Conservation (phyloP, 2,888 invertebrate genomes). For the Siphlonurus alternatus region DNA sequence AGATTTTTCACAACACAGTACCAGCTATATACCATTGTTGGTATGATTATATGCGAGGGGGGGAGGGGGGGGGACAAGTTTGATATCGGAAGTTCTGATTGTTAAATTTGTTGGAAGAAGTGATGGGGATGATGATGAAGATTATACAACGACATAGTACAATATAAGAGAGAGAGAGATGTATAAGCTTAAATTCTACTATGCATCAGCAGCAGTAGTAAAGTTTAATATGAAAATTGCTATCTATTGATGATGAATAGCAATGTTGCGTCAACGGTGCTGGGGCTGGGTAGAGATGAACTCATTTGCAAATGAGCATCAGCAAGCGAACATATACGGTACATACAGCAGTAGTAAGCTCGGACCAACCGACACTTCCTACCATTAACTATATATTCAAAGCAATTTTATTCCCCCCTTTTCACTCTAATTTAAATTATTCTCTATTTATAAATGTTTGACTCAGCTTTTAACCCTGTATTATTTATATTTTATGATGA, state of each 20-base stretch:
- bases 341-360: background rate
- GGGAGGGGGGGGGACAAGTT: background rate
- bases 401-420: background rate
- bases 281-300: background rate
- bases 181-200: too few species aligned
- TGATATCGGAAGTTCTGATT: conserved; percentile 2
- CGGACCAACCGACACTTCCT: background rate
- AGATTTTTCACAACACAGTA: background rate
- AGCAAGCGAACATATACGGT: background rate
- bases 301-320: conserved; percentile 1
- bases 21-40: background rate
- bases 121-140: background rate
- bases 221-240: conserved; percentile 4
- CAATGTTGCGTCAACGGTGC: background rate
- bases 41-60: background rate
- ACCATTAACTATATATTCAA: background rate
- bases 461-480: background rate
- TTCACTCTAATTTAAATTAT: background rate
- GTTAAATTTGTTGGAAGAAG: conserved; percentile 4
- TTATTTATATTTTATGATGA: background rate
- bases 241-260: conserved; percentile 1
- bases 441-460: background rate
- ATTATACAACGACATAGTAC: background rate
- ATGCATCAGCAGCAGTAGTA: background rate
- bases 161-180: too few species aligned